Evolutionary conservation across 1,140 invertebrate species (phyloP).

Genomic region (Atta colombica): DNA sequence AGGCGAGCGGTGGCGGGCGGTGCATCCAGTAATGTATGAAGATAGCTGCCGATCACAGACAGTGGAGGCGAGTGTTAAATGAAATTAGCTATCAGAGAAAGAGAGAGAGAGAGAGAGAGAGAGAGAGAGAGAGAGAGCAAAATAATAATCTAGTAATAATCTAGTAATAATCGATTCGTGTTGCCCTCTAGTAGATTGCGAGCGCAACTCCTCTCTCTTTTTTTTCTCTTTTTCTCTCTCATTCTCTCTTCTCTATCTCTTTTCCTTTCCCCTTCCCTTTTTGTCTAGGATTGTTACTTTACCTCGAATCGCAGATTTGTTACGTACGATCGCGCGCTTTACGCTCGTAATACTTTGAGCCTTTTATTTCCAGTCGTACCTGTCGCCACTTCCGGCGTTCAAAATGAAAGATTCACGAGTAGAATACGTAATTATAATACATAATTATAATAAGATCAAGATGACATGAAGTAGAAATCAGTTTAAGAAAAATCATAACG

Average conservation of each 20-base stretch:
- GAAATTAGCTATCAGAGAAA: slow-evolving; percentile 70
- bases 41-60: slow-evolving; percentile 21
- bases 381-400: neutral
- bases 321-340: neutral
- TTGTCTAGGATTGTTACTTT: slow-evolving; percentile 26
- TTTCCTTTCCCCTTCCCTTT: slow-evolving; percentile 20
- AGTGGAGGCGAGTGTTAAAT: slow-evolving; percentile 69
- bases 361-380: neutral
- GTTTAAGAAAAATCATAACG: too few relatives aligned
- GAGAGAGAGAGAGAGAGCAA: neutral
- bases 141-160: slow-evolving; percentile 30
- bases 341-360: neutral
- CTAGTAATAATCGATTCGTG: slow-evolving; percentile 72
- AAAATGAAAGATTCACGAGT: neutral
- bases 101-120: too few relatives aligned
- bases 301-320: slow-evolving; percentile 19
- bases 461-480: too few relatives aligned
- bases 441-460: too few relatives aligned
- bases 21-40: slow-evolving; percentile 24
- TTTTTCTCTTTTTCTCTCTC: slow-evolving; percentile 12
- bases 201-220: slow-evolving; percentile 45
- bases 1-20: neutral
- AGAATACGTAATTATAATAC: too few relatives aligned
- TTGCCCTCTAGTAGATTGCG: slow-evolving; percentile 69
- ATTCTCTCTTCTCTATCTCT: neutral